Conservation (phyloP, 2,113 vertebrate genomes). For the Anser brachyrhynchus region DNA sequence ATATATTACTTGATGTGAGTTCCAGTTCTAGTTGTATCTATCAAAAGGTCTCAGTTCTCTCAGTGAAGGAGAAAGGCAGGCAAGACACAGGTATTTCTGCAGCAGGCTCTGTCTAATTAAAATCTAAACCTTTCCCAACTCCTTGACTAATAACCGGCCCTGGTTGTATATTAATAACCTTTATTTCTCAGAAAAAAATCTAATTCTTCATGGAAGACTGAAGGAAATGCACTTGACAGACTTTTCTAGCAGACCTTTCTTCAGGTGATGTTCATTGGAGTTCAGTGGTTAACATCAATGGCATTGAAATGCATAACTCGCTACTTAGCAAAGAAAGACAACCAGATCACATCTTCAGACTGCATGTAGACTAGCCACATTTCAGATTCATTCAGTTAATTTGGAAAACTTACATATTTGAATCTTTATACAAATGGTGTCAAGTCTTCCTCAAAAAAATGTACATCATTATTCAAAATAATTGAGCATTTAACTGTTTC, state of each 20-base stretch:
- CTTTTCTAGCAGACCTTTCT: neutral
- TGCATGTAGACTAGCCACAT: neutral
- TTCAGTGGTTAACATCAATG: neutral
- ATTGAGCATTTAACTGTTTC: conserved; percentile 17
- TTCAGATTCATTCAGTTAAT: neutral
- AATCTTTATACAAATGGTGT: neutral
- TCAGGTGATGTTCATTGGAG: neutral
- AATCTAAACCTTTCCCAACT: conserved; percentile 20
- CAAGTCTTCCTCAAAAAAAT: neutral
- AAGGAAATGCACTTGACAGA: neutral
- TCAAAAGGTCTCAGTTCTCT: neutral
- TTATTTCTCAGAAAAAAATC: neutral
- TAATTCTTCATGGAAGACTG: conserved; percentile 10
- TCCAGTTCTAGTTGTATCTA: neutral
- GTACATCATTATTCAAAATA: conserved; percentile 11
- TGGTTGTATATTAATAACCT: neutral
- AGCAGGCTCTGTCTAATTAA: neutral
- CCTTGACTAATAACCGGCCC: neutral
- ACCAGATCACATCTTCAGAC: neutral
- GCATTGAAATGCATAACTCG: neutral
- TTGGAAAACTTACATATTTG: neutral
- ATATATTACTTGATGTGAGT: neutral
- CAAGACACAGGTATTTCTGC: neutral
- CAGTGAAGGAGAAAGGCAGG: neutral
- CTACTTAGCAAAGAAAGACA: neutral